These are phyloP conservation scores for Zingel zingel DNA, from an alignment of 2,113 vertebrate species.

Conservation along the genomic window DNA sequence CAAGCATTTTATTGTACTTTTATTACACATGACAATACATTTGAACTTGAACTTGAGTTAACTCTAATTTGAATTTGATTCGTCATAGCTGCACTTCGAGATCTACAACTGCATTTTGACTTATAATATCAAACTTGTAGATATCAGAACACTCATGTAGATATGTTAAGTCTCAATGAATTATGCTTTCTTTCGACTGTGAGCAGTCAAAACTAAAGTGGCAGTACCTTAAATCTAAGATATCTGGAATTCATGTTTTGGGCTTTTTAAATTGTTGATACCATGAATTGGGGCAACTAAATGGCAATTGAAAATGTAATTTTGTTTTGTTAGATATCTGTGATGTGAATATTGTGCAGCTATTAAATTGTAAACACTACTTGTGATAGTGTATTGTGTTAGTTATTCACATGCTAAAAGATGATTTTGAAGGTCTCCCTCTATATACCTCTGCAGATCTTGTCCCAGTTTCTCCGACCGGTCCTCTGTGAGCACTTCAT, in stretches of 20 bases:
- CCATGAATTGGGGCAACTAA: neutral
- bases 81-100: neutral
- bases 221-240: neutral
- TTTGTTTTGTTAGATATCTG: neutral
- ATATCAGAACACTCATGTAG: neutral
- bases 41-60: neutral
- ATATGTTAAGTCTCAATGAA: neutral
- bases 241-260: neutral
- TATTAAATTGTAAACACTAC: neutral
- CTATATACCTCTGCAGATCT: conserved; percentile 88
- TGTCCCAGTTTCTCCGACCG: conserved; percentile 89
- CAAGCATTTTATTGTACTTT: too few species aligned
- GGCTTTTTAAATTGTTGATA: neutral
- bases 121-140: neutral
- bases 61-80: neutral
- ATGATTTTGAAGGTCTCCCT: conserved; percentile 10
- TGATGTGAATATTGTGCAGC: neutral
- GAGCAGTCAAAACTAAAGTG: neutral
- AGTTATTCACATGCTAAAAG: neutral
- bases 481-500: conserved; percentile 89
- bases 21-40: too few species aligned
- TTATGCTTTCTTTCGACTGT: neutral
- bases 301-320: neutral
- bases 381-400: neutral
- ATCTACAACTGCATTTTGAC: neutral